phyloP scores from a whole-genome alignment of 2,113 vertebrate genomes.

The Salminus brasiliensis region DNA sequence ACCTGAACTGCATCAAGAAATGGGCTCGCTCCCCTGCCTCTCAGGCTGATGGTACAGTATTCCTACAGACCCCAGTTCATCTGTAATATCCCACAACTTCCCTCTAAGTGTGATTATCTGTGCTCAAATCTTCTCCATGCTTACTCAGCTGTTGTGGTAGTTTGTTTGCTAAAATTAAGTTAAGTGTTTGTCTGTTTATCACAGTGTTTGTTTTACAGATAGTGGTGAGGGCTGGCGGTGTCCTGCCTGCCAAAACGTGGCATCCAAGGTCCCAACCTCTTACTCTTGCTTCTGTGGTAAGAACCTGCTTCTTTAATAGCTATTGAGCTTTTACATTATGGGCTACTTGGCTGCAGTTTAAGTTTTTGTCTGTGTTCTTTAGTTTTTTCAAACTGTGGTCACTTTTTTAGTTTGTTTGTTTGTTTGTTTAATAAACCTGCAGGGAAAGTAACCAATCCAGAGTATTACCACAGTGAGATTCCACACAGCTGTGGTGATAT shows the following conservation, averaged over 20 bases:
- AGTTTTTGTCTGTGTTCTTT: too few relatives aligned
- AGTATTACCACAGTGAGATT: constrained; percentile 97
- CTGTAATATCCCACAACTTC: not conserved
- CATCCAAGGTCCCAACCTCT: constrained; percentile 80
- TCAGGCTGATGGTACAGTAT: constrained; percentile 86
- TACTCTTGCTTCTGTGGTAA: constrained; percentile 98
- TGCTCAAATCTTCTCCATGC: not conserved
- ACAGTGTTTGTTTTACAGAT: constrained; percentile 74
- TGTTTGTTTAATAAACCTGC: constrained; percentile 48
- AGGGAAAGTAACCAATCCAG: constrained; percentile 95
- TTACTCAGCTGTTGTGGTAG: too few relatives aligned
- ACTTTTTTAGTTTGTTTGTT: too few relatives aligned
- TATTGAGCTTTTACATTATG: not conserved
- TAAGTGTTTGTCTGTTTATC: not conserved
- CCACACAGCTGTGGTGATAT: constrained; percentile 98
- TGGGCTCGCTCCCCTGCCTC: constrained; percentile 96
- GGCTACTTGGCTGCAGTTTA: too few relatives aligned
- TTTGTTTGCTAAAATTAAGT: not conserved
- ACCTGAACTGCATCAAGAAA: constrained; percentile 96
- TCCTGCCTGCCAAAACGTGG: constrained; percentile 95
- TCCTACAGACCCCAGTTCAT: not conserved
- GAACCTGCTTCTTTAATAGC: constrained; percentile 43
- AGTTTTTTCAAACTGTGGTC: too few relatives aligned
- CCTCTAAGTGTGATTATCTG: not conserved
- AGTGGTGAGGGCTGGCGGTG: constrained; percentile 93